Conservation (phyloP, 2,888 invertebrate species). For the Idaea biselata region DNA sequence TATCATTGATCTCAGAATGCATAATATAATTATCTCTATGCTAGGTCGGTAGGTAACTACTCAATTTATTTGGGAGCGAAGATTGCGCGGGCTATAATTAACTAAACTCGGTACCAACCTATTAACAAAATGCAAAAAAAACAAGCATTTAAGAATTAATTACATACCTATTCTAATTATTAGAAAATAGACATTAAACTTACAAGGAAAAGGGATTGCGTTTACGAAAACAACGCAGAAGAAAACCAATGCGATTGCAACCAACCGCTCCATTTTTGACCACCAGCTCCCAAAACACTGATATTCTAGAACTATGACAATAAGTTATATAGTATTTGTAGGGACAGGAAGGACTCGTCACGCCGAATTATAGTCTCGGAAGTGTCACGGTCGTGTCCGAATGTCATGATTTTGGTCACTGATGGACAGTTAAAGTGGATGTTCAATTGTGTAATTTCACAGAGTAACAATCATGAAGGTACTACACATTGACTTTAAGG, state of each 20-base stretch:
- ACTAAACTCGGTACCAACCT: no score
- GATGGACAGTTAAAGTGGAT: constrained; percentile 40
- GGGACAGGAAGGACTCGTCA: constrained; percentile 23
- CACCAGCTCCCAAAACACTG: neutral
- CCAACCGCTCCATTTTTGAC: constrained; percentile 20
- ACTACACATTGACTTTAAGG: neutral
- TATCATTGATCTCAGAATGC: no score
- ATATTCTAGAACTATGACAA: neutral
- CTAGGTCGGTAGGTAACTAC: no score
- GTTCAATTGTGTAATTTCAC: constrained; percentile 33
- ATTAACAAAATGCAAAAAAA: no score
- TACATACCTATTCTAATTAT: no score
- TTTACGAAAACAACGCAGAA: neutral
- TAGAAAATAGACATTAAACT: neutral
- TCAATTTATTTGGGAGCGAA: no score
- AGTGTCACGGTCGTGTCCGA: constrained; percentile 38
- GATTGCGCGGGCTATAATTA: no score
- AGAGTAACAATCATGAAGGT: constrained; percentile 12
- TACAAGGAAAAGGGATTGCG: neutral
- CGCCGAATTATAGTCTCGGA: constrained; percentile 35
- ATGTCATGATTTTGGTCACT: constrained; percentile 39
- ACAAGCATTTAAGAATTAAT: no score
- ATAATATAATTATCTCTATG: no score
- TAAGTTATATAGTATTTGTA: constrained; percentile 4
- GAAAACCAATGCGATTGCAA: constrained; percentile 16